Evolutionary conservation across 2,797 vertebrate genomes (phyloP).

Genomic region (Liparis tanakae): DNA sequence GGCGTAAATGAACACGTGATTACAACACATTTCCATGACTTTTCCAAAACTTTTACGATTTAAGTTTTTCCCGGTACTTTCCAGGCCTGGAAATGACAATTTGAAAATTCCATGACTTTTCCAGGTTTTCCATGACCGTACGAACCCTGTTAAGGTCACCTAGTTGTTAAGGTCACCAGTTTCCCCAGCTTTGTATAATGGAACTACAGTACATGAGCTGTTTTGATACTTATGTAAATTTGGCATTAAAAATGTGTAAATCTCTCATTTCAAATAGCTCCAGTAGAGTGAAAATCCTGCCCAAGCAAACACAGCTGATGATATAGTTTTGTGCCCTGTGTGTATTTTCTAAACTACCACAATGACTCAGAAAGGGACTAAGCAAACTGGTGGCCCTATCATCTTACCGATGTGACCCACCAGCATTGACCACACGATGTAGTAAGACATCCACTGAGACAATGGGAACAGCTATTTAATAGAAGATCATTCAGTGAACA

Average conservation of each 20-base stretch:
- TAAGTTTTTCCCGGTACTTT: no score
- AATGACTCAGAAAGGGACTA: constrained; percentile 67
- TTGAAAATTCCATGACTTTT: no score
- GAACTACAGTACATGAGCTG: neutral
- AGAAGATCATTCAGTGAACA: constrained; percentile 59
- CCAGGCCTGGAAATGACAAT: no score
- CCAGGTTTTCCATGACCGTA: no score
- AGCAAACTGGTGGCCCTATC: constrained; percentile 58
- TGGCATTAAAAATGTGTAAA: constrained; percentile 8
- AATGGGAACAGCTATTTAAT: constrained; percentile 56
- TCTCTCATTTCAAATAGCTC: neutral
- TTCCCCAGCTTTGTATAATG: neutral
- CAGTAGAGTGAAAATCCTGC: constrained; percentile 29
- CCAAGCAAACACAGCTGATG: constrained; percentile 20
- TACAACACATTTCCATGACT: no score
- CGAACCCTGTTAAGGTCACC: neutral
- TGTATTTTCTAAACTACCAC: constrained; percentile 51
- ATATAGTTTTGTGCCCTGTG: constrained; percentile 35
- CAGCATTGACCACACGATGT: constrained; percentile 17
- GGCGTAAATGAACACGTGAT: no score
- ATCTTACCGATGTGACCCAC: constrained; percentile 46
- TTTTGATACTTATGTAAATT: constrained; percentile 1
- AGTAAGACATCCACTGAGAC: constrained; percentile 36
- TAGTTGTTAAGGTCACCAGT: neutral
- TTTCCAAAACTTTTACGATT: no score